Evolutionary conservation across 2,888 invertebrate species (phyloP).

Genomic region (Patella ulyssiponensis): DNA sequence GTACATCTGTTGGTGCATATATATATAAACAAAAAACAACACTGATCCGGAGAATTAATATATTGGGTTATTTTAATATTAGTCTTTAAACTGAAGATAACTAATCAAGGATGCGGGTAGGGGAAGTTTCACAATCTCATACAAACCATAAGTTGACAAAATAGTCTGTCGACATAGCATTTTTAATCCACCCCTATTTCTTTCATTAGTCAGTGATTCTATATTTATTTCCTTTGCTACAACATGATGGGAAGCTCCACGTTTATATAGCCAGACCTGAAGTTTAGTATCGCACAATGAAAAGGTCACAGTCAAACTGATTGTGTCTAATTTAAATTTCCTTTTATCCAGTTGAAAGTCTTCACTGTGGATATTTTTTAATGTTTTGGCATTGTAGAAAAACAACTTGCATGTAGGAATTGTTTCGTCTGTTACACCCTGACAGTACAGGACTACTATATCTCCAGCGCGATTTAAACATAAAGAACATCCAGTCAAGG

Average conservation of each 20-base stretch:
- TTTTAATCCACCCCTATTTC: background rate
- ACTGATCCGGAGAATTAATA: too few relatives aligned
- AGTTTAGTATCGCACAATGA: background rate
- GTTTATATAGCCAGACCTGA: background rate
- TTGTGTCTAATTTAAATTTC: too few relatives aligned
- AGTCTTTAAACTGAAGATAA: background rate
- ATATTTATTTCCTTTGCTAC: too few relatives aligned
- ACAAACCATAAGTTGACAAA: background rate
- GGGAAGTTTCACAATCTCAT: background rate
- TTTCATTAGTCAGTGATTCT: too few relatives aligned
- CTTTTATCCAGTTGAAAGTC: background rate
- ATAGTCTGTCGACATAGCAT: background rate
- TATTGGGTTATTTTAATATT: too few relatives aligned
- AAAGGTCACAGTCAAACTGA: background rate
- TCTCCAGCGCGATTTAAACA: slow-evolving; percentile 20
- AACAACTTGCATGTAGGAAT: slow-evolving; percentile 13
- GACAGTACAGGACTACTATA: slow-evolving; percentile 12
- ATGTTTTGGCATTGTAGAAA: slow-evolving; percentile 16
- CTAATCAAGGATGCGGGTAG: background rate
- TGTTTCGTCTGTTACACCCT: background rate
- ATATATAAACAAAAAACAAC: too few relatives aligned
- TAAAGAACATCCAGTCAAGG: slow-evolving; percentile 17
- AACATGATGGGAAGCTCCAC: background rate
- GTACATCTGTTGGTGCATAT: too few relatives aligned
- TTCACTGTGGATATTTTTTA: background rate